Conservation (phyloP, 2,888 invertebrate species). For the Dolichomitus sp. region DNA sequence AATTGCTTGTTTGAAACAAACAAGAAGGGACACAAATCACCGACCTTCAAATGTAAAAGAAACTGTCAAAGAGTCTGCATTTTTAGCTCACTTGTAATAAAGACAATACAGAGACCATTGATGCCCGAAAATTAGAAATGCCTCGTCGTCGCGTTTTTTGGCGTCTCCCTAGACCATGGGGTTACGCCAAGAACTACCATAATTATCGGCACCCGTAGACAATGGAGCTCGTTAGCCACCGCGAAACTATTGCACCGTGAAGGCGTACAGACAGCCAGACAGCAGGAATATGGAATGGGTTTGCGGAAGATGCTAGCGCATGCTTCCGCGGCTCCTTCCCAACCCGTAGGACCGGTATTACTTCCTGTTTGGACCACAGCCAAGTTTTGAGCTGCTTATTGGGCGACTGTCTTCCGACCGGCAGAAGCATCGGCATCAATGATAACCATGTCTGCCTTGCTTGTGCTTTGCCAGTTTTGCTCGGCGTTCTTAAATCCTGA, state of each 20-base stretch:
- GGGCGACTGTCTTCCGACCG: conserved; percentile 69
- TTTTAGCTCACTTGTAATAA: background rate
- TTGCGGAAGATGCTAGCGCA: conserved; percentile 70
- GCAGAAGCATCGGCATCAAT: conserved; percentile 45
- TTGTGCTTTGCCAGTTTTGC: conserved; percentile 60
- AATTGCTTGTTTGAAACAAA: conserved; percentile 5
- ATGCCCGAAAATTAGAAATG: conserved; percentile 24
- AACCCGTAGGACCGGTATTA: conserved; percentile 76
- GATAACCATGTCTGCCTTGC: conserved; percentile 43
- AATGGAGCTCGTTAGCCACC: conserved; percentile 81
- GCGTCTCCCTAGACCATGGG: conserved; percentile 31
- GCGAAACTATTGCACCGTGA: conserved; percentile 73
- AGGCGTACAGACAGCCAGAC: conserved; percentile 44
- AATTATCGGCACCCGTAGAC: conserved; percentile 82
- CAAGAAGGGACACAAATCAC: background rate
- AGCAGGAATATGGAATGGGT: conserved; percentile 54
- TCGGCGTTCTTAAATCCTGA: conserved; percentile 49
- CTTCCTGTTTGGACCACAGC: conserved; percentile 80
- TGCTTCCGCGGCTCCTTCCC: conserved; percentile 52
- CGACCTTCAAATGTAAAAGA: background rate
- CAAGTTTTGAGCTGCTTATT: conserved; percentile 81
- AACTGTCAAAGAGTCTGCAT: background rate
- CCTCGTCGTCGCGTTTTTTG: conserved; percentile 23
- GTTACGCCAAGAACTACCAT: conserved; percentile 71
- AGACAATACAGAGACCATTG: conserved; percentile 16